phyloP scores from a whole-genome alignment of 2,888 invertebrate genomes.

The Imbricaverruca yamaguchii region DNA sequence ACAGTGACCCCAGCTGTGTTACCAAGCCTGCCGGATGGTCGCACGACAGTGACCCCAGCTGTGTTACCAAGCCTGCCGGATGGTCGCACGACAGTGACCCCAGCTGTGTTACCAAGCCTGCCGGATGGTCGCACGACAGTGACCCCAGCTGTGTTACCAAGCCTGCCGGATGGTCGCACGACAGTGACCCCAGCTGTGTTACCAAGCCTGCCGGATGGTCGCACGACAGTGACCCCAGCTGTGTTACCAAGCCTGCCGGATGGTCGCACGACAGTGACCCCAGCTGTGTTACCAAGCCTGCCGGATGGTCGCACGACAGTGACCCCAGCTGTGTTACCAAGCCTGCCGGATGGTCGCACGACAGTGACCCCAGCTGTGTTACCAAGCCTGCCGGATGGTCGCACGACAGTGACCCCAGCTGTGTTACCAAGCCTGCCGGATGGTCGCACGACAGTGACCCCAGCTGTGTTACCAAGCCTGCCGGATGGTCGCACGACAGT shows the following conservation, averaged over 20 bases:
- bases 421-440: conserved; percentile 74
- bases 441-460: conserved; percentile 51
- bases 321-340: conserved; percentile 85
- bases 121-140: conserved; percentile 25
- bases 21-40: conserved; percentile 61
- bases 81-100: conserved; percentile 51
- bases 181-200: conserved; percentile 78
- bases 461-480: conserved; percentile 88
- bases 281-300: conserved; percentile 88
- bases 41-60: conserved; percentile 70
- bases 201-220: conserved; percentile 61
- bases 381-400: conserved; percentile 61
- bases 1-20: conserved; percentile 78
- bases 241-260: conserved; percentile 74
- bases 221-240: conserved; percentile 70
- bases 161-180: conserved; percentile 51
- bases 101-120: conserved; percentile 88
- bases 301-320: conserved; percentile 25
- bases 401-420: conserved; percentile 70
- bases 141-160: conserved; percentile 85
- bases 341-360: conserved; percentile 51
- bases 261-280: conserved; percentile 51
- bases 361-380: conserved; percentile 78
- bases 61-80: conserved; percentile 74
- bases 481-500: conserved; percentile 25